These are phyloP conservation scores for Gobius niger DNA, from an alignment of 2,113 vertebrate species.

Conservation along the genomic window DNA sequence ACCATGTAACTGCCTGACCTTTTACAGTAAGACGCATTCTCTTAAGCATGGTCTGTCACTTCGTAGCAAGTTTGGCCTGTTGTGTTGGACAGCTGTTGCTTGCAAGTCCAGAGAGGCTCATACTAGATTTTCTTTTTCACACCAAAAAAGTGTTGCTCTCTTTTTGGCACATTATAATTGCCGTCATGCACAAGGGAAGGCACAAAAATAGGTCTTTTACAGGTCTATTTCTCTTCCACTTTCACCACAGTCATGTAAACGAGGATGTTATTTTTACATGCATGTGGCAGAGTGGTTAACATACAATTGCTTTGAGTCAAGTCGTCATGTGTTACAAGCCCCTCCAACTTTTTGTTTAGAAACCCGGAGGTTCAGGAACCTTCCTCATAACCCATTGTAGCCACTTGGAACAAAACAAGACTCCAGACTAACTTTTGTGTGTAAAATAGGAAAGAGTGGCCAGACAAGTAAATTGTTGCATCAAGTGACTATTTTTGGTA, in stretches of 20 bases:
- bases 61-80: background rate
- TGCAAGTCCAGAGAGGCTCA: conserved; percentile 25
- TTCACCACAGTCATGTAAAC: conserved; percentile 33
- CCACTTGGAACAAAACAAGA: too few species aligned
- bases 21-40: background rate
- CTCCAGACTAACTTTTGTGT: too few species aligned
- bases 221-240: conserved; percentile 24
- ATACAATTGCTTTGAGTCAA: background rate
- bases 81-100: conserved; percentile 21
- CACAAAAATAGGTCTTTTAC: conserved; percentile 26
- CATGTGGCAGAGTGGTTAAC: background rate
- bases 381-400: too few species aligned
- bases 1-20: background rate
- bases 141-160: conserved; percentile 13
- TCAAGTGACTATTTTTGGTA: too few species aligned
- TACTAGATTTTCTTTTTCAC: conserved; percentile 31
- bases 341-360: too few species aligned
- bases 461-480: too few species aligned
- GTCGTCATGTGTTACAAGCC: background rate
- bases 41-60: background rate
- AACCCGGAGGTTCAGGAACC: too few species aligned
- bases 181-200: conserved; percentile 20
- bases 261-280: conserved; percentile 8
- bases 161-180: conserved; percentile 44
- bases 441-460: too few species aligned